Percentiles rank a stretch among this genome's conserved stretches.
Evolutionary conservation across 2,888 invertebrate species (phyloP).

Genomic region (Opisthograptis luteolata): DNA sequence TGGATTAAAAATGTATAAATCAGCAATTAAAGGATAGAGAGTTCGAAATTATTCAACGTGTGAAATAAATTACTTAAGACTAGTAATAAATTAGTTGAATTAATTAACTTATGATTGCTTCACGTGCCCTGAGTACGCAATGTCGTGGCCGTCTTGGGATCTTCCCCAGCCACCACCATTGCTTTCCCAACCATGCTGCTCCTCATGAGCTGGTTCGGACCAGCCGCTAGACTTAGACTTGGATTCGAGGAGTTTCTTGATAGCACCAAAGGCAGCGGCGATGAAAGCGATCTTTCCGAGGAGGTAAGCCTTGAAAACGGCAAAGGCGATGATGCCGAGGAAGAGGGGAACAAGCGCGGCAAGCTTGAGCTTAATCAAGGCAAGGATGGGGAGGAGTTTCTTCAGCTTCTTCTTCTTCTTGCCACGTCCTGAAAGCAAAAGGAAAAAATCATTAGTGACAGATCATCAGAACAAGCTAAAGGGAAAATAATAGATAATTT

Average conservation of each 20-base stretch:
- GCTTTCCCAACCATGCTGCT: constrained; percentile 78
- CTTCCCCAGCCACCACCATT: constrained; percentile 86
- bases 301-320: constrained; percentile 93
- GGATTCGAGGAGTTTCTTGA: constrained; percentile 88
- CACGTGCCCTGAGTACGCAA: constrained; percentile 88
- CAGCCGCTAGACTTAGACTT: constrained; percentile 89
- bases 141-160: constrained; percentile 85
- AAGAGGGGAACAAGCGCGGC: constrained; percentile 90
- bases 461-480: too few species aligned
- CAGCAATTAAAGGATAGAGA: constrained; percentile 34
- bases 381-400: constrained; percentile 89
- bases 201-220: constrained; percentile 86
- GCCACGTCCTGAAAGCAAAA: constrained; percentile 85
- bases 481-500: too few species aligned
- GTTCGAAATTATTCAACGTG: constrained; percentile 36
- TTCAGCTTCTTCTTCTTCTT: constrained; percentile 93
- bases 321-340: constrained; percentile 89
- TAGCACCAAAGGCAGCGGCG: constrained; percentile 87
- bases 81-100: constrained; percentile 55
- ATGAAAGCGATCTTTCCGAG: constrained; percentile 93
- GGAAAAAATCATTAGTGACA: background rate
- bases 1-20: constrained; percentile 43
- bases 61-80: constrained; percentile 45
- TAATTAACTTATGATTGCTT: constrained; percentile 64
- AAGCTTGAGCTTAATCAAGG: constrained; percentile 91